Percentiles rank a stretch among this genome's conserved stretches.
Conservation (phyloP, 2,113 vertebrate species). For the Psammodynastes pulverulentus region DNA sequence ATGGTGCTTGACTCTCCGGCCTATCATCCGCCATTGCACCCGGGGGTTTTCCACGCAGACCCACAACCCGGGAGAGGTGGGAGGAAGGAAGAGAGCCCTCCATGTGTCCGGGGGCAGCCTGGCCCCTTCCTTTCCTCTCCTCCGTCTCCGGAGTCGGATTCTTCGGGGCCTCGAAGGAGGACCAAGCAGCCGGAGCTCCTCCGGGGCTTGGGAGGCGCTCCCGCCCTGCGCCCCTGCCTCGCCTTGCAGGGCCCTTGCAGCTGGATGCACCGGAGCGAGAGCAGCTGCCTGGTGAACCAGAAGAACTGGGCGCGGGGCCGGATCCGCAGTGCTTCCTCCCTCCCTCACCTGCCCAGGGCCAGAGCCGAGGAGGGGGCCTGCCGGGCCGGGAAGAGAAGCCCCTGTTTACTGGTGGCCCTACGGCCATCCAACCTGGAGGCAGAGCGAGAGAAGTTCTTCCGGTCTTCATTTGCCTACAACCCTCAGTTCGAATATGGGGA, state of each 20-base stretch:
- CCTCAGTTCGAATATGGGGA: constrained; percentile 91
- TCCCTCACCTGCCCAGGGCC: constrained; percentile 82
- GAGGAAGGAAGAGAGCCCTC: constrained; percentile 42
- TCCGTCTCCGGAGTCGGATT: constrained; percentile 35
- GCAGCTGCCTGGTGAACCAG: constrained; percentile 72
- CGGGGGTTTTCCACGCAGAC: constrained; percentile 51
- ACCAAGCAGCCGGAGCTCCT: constrained; percentile 38
- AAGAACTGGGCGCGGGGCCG: constrained; percentile 43
- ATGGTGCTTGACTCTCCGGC: constrained; percentile 85
- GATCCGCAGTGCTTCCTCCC: constrained; percentile 80
- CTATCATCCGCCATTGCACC: constrained; percentile 68
- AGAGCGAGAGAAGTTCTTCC: constrained; percentile 85
- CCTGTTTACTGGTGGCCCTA: constrained; percentile 88
- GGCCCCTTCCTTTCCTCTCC: constrained; percentile 47
- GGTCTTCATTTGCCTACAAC: constrained; percentile 82
- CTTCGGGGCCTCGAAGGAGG: constrained; percentile 19
- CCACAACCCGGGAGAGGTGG: constrained; percentile 32
- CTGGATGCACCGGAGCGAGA: constrained; percentile 79
- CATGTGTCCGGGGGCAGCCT: constrained; percentile 61
- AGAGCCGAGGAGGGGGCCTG: neutral
- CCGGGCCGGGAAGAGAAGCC: constrained; percentile 62
- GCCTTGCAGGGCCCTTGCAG: constrained; percentile 58
- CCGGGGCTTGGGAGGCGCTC: constrained; percentile 48
- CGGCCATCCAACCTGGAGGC: constrained; percentile 84
- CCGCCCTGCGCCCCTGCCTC: constrained; percentile 54